Evolutionary conservation across 1,140 invertebrate species (phyloP).

Genomic region (Oryzaephilus surinamensis): DNA sequence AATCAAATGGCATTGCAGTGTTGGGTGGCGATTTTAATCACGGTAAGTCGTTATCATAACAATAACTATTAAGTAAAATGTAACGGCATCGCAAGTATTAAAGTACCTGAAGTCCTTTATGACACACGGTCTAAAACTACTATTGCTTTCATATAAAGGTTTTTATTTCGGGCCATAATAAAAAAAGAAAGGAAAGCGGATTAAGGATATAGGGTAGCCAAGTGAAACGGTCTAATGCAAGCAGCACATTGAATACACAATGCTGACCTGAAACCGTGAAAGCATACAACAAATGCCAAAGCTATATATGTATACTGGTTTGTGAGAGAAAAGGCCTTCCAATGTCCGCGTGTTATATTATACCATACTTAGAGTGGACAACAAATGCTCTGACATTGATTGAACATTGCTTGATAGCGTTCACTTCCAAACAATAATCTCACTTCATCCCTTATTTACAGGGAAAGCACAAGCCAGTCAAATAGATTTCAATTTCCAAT

Average conservation of each 20-base stretch:
- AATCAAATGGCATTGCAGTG: slow-evolving; percentile 32
- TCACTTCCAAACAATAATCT: slow-evolving; percentile 13
- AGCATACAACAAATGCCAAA: too few species aligned
- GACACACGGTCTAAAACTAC: slow-evolving; percentile 6
- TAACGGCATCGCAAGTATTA: too few species aligned
- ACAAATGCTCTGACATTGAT: slow-evolving; percentile 17
- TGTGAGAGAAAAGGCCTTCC: too few species aligned
- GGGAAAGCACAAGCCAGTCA: slow-evolving; percentile 6
- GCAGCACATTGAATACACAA: slow-evolving; percentile 29
- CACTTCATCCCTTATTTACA: slow-evolving; percentile 12
- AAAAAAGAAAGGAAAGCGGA: slow-evolving; percentile 28
- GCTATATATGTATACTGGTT: too few species aligned
- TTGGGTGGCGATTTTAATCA: slow-evolving; percentile 34
- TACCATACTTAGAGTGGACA: slow-evolving; percentile 6
- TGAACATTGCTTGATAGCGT: slow-evolving; percentile 14
- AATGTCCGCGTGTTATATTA: too few species aligned
- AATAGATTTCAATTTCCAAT: background rate
- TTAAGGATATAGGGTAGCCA: slow-evolving; percentile 24
- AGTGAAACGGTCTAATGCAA: slow-evolving; percentile 24
- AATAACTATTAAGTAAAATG: slow-evolving; percentile 17
- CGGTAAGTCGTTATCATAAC: slow-evolving; percentile 30
- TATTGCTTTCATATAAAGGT: slow-evolving; percentile 29
- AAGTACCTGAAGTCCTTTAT: slow-evolving; percentile 3
- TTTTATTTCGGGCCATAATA: slow-evolving; percentile 23
- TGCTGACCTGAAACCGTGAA: slow-evolving; percentile 13